These are phyloP conservation scores for Tricholauxania praeusta DNA, from an alignment of 2,888 invertebrate genomes.

Conservation along the genomic window DNA sequence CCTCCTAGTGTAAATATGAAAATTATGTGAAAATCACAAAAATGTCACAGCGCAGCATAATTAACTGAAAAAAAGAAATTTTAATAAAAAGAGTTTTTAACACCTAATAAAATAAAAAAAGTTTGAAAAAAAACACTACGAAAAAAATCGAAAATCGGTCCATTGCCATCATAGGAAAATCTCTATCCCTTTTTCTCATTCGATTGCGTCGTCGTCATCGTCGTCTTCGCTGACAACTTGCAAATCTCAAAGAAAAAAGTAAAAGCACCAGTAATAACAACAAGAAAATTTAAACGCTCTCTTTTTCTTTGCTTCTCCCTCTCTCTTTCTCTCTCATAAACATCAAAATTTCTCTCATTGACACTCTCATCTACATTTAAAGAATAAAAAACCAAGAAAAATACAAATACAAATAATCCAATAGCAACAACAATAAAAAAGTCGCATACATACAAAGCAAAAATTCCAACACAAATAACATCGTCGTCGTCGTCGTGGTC, in stretches of 20 bases:
- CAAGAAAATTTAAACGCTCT: constrained; percentile 16
- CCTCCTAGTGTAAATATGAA: too few species aligned
- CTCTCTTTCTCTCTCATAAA: constrained; percentile 28
- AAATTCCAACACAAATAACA: constrained; percentile 2
- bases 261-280: not conserved
- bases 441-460: not conserved
- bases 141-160: constrained; percentile 25
- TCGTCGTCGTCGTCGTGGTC: constrained; percentile 51
- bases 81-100: not conserved
- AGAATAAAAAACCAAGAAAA: constrained; percentile 11
- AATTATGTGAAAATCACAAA: not conserved
- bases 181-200: constrained; percentile 39
- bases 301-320: constrained; percentile 21
- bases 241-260: not conserved
- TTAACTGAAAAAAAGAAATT: constrained; percentile 6
- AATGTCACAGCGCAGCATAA: constrained; percentile 32
- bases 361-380: constrained; percentile 24
- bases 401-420: constrained; percentile 34
- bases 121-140: not conserved
- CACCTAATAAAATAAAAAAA: not conserved
- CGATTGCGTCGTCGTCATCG: constrained; percentile 20
- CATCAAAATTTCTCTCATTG: constrained; percentile 23
- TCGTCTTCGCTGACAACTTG: not conserved
- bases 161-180: constrained; percentile 37
- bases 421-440: not conserved